Evolutionary conservation across 2,797 vertebrate genomes (phyloP), one percentile per base, ranked within the genome.

Genomic region (Siniperca undulata): DNA sequence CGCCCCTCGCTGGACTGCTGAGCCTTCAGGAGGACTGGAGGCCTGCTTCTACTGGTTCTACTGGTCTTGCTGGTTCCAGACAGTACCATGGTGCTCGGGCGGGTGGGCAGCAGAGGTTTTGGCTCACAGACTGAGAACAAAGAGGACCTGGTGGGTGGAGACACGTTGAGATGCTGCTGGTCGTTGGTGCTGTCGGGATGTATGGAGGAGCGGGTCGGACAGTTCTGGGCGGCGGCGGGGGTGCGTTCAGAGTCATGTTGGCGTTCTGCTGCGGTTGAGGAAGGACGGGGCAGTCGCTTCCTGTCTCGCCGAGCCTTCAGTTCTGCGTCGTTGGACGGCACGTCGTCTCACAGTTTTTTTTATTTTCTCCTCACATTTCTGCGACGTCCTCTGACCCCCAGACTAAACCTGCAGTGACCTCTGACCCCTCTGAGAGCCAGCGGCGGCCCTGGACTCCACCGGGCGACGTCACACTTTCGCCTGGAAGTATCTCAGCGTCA

Each of bases 1-100:
- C 84, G 75, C 83, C 60, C 84, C 19, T 62, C 79, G 77, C 86
- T 58, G 53, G 72, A 76, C 72, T 1, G 70, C 73, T 52, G 61
- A 56, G 50, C 55, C 60, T 3, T 19, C 70, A 30, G 36, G 74
- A 56, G 66, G 78, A 55, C 9, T 17, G 12, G 19, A 62, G 60
- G 20, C 24, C 71, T 34, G 44, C 44, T 30, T 2, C 74, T 78
- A 36, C 78, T 34, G 44, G 55, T 30, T 2, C 74, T 78, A 36
- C 78, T 77, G 86, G 85, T 77, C 12, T 77, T 81, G 27, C 68
- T 59, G 69, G 61, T 60, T 48, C 77, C 68, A n/a, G 40, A 2
- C 0, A 9, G 81, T 7, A n/a, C 70, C 48, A 0, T 17, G 72
- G 74, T 60, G 70, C 79, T 58, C 1, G 7, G 61, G 67, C 7